Base-by-base conservation (phyloP, 2,113 vertebrate genomes). In the Saccopteryx leptura region DNA sequence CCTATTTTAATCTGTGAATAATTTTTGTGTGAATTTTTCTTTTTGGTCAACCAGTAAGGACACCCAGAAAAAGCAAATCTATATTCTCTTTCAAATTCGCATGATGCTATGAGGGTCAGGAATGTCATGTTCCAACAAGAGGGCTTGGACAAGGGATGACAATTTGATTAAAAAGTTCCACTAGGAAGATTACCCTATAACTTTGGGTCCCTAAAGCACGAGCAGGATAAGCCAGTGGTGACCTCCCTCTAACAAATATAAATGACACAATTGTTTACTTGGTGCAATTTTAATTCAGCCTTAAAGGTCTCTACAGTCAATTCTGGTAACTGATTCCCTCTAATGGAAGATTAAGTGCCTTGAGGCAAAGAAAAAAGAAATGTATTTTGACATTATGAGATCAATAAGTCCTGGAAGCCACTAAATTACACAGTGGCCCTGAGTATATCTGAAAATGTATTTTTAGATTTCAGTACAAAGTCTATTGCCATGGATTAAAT, bases 111-210 rank as follows among this genome's bases (percentile, higher is more conserved):
- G 28, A 78, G 79, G 88, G 75, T 96, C 87, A 92, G 75, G 89
- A 96, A 82, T 66, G 69, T n/a, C 81, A 76, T 92, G 86, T 97
- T 95, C 96, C 91, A 96, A 93, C 63, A 95, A 83, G 71, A 90
- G 72, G 69, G 56, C 65, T 95, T 65, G 5, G 89, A 89, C 79
- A 94, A 52, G 23, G 94, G 74, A 94, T 78, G 75, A 88, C 79
- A 93, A 31, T 90, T 94, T 95, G 91, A 94, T 96, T 90, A 96
- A 97, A 96, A 96, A 81, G 84, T 92, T 94, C n/a, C 82, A 76
- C 89, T 72, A 90, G 85, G 94, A 97, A 97, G 96, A 94, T 84
- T 95, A 52, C n/a, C 56, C 52, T 80, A 52, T 80, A 87, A 71
- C 69, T 88, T 48, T 48, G 14, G 31, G 54, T 91, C 83, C 74